Evolutionary conservation across 2,797 vertebrate genomes (phyloP).

Genomic region (Rallus crepitans): DNA sequence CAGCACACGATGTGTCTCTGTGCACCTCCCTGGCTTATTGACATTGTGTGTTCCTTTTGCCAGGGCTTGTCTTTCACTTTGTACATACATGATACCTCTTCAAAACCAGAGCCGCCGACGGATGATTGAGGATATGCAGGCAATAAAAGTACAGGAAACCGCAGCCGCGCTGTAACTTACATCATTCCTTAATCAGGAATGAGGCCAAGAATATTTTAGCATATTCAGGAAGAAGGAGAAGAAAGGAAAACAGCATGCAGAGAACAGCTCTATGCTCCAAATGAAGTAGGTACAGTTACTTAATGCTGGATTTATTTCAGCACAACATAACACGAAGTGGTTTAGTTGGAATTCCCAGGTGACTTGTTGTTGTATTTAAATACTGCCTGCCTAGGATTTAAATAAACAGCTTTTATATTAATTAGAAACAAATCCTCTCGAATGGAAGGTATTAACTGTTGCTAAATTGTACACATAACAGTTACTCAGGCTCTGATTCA

Average conservation of each 20-base stretch:
- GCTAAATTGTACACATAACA: constrained; percentile 13
- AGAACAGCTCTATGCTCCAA: neutral
- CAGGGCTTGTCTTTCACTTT: neutral
- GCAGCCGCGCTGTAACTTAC: neutral
- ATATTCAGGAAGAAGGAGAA: neutral
- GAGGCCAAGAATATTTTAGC: neutral
- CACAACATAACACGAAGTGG: constrained; percentile 1
- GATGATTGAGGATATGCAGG: neutral
- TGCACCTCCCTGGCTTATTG: neutral
- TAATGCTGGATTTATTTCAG: constrained; percentile 41
- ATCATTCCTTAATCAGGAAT: neutral
- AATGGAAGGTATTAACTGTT: constrained; percentile 52
- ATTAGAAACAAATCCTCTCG: constrained; percentile 69
- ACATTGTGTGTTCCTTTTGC: neutral
- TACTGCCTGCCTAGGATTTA: constrained; percentile 44
- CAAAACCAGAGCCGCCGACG: neutral
- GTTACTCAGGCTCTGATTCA: constrained; percentile 43
- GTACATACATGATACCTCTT: neutral
- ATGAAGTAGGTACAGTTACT: neutral
- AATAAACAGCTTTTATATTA: constrained; percentile 67
- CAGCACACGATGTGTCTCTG: rapidly evolving
- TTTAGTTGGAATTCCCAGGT: constrained; percentile 57
- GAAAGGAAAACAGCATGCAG: neutral
- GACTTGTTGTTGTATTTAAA: constrained; percentile 58
- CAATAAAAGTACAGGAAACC: neutral